Percentiles rank a stretch among this genome's conserved stretches.
Conservation (phyloP, 1,140 invertebrate species). For the Pachypsylla venusta region DNA sequence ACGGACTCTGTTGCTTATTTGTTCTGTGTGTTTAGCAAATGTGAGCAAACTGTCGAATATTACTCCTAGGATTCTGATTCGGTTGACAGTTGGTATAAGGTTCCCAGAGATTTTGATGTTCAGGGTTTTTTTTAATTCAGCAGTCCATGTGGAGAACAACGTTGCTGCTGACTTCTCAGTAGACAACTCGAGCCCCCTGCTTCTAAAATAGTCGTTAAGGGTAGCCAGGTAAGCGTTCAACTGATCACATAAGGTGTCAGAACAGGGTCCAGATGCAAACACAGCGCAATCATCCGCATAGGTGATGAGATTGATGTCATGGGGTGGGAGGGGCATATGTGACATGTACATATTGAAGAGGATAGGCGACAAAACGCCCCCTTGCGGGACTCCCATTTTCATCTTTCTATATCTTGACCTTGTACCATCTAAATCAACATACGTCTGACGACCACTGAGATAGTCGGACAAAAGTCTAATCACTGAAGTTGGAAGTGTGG, state of each 20-base stretch:
- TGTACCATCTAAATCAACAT: background rate
- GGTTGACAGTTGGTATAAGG: too few relatives aligned
- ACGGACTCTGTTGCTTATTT: too few relatives aligned
- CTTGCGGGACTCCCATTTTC: background rate
- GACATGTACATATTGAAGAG: background rate
- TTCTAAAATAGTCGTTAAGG: background rate
- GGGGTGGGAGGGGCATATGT: background rate
- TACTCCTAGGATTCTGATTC: too few relatives aligned
- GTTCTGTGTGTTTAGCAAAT: too few relatives aligned
- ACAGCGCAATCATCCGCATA: background rate
- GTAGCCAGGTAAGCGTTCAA: background rate
- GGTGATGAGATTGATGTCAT: background rate
- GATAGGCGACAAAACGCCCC: background rate
- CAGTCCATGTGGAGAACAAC: too few relatives aligned
- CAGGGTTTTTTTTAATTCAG: too few relatives aligned
- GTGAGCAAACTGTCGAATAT: too few relatives aligned
- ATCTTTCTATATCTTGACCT: background rate
- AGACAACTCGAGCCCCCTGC: background rate
- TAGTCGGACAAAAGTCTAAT: background rate
- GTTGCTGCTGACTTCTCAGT: too few relatives aligned
- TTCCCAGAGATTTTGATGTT: too few relatives aligned
- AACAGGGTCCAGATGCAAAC: background rate
- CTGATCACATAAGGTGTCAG: background rate
- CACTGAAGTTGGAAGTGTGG: background rate
- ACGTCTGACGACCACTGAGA: background rate